These are phyloP conservation scores for Thamnophis elegans DNA, from an alignment of 2,797 vertebrate genomes.

Conservation along the genomic window DNA sequence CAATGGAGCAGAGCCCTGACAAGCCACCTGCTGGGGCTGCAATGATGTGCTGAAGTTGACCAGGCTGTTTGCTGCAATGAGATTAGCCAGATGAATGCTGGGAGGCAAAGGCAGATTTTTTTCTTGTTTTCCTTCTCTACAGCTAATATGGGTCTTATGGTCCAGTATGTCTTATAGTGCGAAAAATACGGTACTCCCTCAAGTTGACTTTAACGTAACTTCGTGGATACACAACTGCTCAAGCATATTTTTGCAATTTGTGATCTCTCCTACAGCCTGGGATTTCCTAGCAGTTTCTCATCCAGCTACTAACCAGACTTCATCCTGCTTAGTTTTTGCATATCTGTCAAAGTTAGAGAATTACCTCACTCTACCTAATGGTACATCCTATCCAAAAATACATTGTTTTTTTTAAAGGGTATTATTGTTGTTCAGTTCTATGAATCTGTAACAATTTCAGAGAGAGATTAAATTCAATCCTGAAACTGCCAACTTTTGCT, in stretches of 20 bases:
- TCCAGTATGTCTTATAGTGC: no score
- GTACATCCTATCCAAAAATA: background rate
- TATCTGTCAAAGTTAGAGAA: background rate
- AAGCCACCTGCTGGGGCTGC: no score
- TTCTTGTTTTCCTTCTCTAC: no score
- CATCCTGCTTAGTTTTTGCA: background rate
- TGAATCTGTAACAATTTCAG: background rate
- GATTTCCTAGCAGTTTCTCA: background rate
- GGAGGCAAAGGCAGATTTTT: no score
- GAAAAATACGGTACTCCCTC: background rate
- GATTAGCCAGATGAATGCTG: no score
- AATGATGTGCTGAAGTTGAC: no score
- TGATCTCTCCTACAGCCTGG: background rate
- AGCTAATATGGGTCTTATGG: no score
- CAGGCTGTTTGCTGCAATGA: no score
- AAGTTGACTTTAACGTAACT: background rate
- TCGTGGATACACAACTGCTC: background rate
- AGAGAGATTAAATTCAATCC: background rate
- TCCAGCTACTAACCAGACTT: background rate
- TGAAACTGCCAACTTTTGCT: background rate
- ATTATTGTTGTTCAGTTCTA: background rate
- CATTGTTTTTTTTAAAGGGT: background rate
- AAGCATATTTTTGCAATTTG: background rate
- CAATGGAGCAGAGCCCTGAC: no score
- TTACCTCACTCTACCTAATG: background rate